Evolutionary conservation across 2,797 vertebrate species (phyloP), one percentile per base, ranked within the genome.

Genomic region (Xiphorhynchus erythropygius): DNA sequence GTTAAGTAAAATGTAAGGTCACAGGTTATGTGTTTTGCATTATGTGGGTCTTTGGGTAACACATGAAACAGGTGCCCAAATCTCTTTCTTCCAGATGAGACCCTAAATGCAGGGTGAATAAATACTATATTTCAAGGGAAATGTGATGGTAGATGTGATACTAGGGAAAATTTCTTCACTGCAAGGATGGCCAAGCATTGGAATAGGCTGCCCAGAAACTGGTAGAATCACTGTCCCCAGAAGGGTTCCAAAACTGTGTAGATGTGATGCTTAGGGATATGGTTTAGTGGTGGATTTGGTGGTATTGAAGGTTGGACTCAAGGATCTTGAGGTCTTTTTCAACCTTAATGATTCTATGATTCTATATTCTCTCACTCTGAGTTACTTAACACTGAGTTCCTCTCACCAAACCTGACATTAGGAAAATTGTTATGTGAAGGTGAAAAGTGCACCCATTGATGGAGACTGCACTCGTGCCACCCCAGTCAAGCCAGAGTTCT

Each of bases 381-480:
- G 18, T n/a, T 50, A 42, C 27, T 56, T 17, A 49, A 75, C 84
- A 74, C 8, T 52, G 41, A 56, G 44, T 62, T 75, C 7, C 10
- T 11, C 27, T 13, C 27, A 37, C 5, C 6, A 3, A 44, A 18
- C 10, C 28, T 0, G 0, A 44, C 16, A 44, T 8, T 0, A 27
- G 12, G 33, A 55, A 83, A 83, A 59, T 18, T 67, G 2, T 17
- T 67, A 7, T 9, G 62, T 16, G n/a, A 67, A 88, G 19, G 16
- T 39, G 32, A 33, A n/a, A 50, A 17, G 44, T 28, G 27, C 16
- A 50, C 27, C 10, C 27, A 28, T 28, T 50, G 49, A n/a, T 27
- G 24, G 10, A 69, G 17, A n/a, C 33, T 33, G 21, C 8, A 56
- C 25, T 27, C 25, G 15, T 50, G 49, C 16, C 49, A 50, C 49